Conservation (phyloP, 37 sponge, comb jelly and placozoan genomes). For the Mnemiopsis leidyi region DNA sequence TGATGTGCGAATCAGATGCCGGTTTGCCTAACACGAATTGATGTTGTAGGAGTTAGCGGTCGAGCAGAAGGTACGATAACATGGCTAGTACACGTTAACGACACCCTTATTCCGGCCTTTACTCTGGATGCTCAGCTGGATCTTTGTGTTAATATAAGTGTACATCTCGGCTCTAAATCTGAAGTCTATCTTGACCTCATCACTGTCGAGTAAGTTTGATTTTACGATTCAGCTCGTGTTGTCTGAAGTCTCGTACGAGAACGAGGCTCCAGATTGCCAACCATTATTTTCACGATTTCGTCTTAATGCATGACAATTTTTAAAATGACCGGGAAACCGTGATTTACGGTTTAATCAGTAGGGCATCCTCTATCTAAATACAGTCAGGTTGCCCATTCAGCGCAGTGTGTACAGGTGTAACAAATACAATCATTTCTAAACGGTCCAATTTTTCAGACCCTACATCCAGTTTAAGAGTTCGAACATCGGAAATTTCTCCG, state of each 20-base stretch:
- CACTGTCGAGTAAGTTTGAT: not conserved
- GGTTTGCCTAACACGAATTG: too few relatives aligned
- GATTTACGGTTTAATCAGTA: too few relatives aligned
- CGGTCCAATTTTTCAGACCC: constrained; percentile 20
- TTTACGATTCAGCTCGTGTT: not conserved
- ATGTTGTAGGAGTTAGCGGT: constrained; percentile 45
- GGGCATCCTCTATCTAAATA: too few relatives aligned
- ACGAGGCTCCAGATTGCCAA: too few relatives aligned
- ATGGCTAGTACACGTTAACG: not conserved
- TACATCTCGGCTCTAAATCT: not conserved
- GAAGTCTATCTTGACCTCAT: constrained; percentile 4
- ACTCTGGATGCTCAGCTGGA: not conserved
- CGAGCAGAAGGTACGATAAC: not conserved
- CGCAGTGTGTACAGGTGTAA: too few relatives aligned
- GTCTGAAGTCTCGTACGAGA: too few relatives aligned
- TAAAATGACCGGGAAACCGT: too few relatives aligned
- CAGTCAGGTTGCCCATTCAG: too few relatives aligned
- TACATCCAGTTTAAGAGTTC: not conserved
- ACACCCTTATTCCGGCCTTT: not conserved
- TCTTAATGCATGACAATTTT: too few relatives aligned
- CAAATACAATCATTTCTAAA: too few relatives aligned
- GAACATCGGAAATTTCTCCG: not conserved
- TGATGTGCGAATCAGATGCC: too few relatives aligned
- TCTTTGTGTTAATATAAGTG: constrained; percentile 45
- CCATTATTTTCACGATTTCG: too few relatives aligned